These are phyloP conservation scores for Umimayanthus chanpuru DNA, from an alignment of 92 coral and sea anemone genomes.

Conservation along the genomic window DNA sequence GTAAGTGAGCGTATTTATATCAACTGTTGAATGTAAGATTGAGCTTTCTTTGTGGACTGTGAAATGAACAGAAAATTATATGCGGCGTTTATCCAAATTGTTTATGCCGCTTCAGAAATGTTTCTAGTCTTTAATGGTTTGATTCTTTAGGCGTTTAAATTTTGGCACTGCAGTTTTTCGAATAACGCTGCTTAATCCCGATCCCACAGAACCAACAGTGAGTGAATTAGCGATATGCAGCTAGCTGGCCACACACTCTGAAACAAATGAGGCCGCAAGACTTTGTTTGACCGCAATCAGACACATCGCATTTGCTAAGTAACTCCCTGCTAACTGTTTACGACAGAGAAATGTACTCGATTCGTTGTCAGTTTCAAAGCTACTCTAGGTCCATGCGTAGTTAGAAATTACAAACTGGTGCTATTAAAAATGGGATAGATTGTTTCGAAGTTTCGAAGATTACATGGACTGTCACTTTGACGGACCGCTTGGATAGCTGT, in stretches of 20 bases:
- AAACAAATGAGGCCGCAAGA: constrained; percentile 1
- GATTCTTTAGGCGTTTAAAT: constrained; percentile 10
- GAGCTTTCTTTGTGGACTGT: neutral
- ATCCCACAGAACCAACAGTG: neutral
- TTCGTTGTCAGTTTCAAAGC: neutral
- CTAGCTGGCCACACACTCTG: neutral
- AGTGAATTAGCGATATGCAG: neutral
- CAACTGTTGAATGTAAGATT: neutral
- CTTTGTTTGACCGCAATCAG: neutral
- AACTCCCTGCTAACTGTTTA: neutral
- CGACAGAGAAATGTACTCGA: neutral
- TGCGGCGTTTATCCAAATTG: neutral
- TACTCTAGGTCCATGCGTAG: neutral
- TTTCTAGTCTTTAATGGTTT: neutral
- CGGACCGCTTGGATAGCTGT: neutral
- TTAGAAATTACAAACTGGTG: neutral
- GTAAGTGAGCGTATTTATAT: neutral
- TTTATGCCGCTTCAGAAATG: neutral
- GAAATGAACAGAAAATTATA: neutral
- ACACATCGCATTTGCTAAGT: neutral
- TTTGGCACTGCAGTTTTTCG: neutral
- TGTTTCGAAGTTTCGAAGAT: neutral
- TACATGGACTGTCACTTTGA: neutral
- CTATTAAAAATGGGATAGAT: too few species aligned
- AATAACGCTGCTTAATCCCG: neutral